Evolutionary conservation across 2,888 invertebrate genomes (phyloP), one percentile per base, ranked within the genome.

Genomic region (Phymatocera aterrima): DNA sequence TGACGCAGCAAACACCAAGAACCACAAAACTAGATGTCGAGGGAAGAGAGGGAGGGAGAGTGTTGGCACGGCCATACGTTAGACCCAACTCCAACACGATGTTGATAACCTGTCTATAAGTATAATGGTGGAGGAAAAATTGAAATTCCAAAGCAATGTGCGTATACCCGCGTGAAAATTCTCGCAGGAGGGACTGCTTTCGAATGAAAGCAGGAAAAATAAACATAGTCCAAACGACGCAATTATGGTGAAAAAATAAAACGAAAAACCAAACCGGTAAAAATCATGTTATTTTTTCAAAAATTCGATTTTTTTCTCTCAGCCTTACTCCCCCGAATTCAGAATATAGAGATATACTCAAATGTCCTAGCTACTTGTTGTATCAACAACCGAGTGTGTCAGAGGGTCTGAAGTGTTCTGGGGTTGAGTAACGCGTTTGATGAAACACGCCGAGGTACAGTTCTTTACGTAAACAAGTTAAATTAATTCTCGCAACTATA

Each of bases 401-500:
- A 15, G 28, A 15, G 28, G 57, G 57, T 57, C 57, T 57, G 15
- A 57, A 15, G 28, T 28, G 57, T 57, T 57, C 28, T 1, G 15
- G 15, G 15, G 15, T 15, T 15, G 28, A 57, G 57, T 57, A 57
- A 57, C 57, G n/a, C n/a, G 57, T 57, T 57, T 57, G 57, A 57
- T 12, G 57, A 57, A 28, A 57, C 57, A 1, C 40, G 40, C 40
- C 4, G 4, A 40, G 40, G 40, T 40, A 10, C 57, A 15, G 28
- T 57, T 57, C 57, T 57, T 57, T 57, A 15, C 24, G 57, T 28
- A 57, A 57, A 57, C 57, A 57, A 57, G 57, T 57, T 57, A 28
- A 57, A 57, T 57, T 57, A 57, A 57, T 57, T 57, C 57, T 28
- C 57, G 28, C 57, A 57, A 57, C 57, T 57, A 57, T 57, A 57